Evolutionary conservation across 2,113 vertebrate genomes (phyloP).

Genomic region (Eleginops maclovinus): DNA sequence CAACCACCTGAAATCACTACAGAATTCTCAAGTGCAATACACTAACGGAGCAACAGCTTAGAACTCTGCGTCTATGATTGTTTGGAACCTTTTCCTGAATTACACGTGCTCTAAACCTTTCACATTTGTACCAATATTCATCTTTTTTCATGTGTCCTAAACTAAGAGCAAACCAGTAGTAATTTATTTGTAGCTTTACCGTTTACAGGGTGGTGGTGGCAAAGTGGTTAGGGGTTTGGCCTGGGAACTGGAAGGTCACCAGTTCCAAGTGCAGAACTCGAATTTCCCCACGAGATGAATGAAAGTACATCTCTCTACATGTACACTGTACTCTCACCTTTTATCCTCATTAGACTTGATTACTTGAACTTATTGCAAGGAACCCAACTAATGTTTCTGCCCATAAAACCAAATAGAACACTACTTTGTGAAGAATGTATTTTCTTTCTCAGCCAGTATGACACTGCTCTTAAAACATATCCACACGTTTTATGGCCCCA

Average conservation of each 20-base stretch:
- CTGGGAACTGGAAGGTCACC: no score
- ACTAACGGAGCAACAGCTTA: constrained; percentile 43
- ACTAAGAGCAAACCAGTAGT: constrained; percentile 28
- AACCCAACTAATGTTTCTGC: neutral
- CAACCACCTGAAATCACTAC: constrained; percentile 64
- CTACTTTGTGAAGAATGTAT: neutral
- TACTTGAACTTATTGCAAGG: neutral
- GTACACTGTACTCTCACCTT: neutral
- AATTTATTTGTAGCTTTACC: constrained; percentile 45
- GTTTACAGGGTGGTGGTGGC: no score
- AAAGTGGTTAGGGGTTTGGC: no score
- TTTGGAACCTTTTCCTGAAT: neutral
- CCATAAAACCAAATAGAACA: constrained; percentile 23
- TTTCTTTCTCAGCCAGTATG: neutral
- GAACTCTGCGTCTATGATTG: constrained; percentile 19
- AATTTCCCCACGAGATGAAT: no score
- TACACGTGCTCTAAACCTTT: neutral
- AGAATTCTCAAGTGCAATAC: constrained; percentile 82
- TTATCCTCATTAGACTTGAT: neutral
- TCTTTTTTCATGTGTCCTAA: neutral
- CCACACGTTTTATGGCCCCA: neutral
- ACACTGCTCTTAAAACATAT: neutral
- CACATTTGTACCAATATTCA: neutral
- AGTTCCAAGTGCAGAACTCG: no score
- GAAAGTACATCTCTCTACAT: no score